Base-by-base conservation (phyloP, 2,888 invertebrate species). In the Ophion ellenae region DNA sequence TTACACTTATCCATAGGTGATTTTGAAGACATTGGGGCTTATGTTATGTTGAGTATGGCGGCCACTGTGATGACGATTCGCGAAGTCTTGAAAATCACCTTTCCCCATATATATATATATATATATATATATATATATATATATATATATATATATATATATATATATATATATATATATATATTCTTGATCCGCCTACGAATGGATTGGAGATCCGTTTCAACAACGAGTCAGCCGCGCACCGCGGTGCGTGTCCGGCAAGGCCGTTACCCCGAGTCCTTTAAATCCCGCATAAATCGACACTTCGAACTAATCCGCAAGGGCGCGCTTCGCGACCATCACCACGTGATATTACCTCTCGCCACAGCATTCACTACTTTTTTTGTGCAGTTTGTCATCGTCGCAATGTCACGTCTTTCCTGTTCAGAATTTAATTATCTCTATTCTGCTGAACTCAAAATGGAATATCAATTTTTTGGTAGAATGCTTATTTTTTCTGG, bases 161-260 rank as follows among this genome's bases (percentile, higher is more conserved):
- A 24, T 24, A 24, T 24, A 24, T 24, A 24, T 24, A 24, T 24
- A 24, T 24, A 24, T 24, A 47, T 81, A 36, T 28, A 24, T 45
- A 45, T n/a, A 32, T 63, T 45, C 20, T 64, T 28, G 64, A 77
- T 63, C 24, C 64, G 77, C 81, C 77, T 75, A 64, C 47, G 78
- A 83, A 63, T 83, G 59, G 77, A 83, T 64, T 88, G 85, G 82
- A 86, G 88, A 88, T 89, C 89, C 90, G 88, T 87, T 91, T 89
- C 89, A 90, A 86, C 83, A 83, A 89, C 90, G 90, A 92, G 87
- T 92, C 90, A 91, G 90, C 89, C 84, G 88, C 88, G 89, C 91
- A 88, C 85, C 78, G 20, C 70, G 63, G 75, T 64, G 88, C 92
- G 92, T 92, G 91, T 91, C 89, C 91, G 90, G 66, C 84, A 86